phyloP scores from a whole-genome alignment of 2,888 invertebrate species.

The Nomada fabriciana region DNA sequence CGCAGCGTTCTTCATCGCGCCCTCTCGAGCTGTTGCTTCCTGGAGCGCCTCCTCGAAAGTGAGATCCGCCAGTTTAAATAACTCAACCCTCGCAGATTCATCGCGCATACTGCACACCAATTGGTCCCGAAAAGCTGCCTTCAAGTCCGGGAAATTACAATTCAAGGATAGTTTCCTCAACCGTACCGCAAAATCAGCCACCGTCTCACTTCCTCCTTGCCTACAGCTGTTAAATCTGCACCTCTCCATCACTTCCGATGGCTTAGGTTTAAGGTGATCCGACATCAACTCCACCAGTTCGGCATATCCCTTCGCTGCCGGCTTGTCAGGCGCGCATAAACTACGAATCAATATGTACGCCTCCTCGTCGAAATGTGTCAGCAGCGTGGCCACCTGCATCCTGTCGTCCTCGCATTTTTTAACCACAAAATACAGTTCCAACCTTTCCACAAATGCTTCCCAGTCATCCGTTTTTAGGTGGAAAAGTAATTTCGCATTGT shows the following conservation, averaged over 20 bases:
- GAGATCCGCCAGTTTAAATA: background rate
- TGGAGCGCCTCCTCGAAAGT: background rate
- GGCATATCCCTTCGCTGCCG: background rate
- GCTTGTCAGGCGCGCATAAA: background rate
- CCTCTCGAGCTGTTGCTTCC: background rate
- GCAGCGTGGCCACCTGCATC: background rate
- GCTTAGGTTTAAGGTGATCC: background rate
- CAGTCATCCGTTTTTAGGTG: background rate
- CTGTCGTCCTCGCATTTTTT: background rate
- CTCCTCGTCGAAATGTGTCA: background rate
- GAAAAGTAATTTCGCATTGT: background rate
- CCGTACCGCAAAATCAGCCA: background rate
- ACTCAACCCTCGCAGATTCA: background rate
- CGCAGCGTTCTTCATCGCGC: background rate
- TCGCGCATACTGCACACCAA: background rate
- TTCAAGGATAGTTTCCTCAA: background rate
- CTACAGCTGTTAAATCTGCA: background rate
- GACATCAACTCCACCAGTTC: background rate
- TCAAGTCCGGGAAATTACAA: too few species aligned
- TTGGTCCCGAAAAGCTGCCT: too few species aligned
- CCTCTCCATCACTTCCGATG: conserved; percentile 1
- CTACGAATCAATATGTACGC: background rate
- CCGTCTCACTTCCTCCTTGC: background rate
- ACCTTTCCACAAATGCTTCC: background rate
- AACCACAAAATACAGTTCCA: background rate